Conservation (phyloP, 1,140 invertebrate species). For the Aphelinus certus region DNA sequence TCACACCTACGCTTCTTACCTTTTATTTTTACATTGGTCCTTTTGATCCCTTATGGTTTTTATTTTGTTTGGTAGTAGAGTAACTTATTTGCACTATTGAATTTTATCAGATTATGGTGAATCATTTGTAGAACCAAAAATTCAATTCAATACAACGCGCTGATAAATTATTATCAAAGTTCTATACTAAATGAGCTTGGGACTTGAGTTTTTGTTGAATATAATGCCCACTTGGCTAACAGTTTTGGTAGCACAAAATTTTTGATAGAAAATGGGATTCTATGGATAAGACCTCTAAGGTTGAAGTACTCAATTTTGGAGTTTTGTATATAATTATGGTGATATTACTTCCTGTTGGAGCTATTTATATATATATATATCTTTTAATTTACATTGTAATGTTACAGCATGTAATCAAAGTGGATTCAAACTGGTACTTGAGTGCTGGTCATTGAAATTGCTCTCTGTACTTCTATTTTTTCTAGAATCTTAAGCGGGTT, state of each 20-base stretch:
- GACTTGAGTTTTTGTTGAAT: conserved; percentile 39
- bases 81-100: conserved; percentile 34
- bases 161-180: conserved; percentile 5
- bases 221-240: conserved; percentile 34
- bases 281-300: conserved; percentile 36
- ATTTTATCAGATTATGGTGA: conserved; percentile 15
- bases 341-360: conserved; percentile 22
- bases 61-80: conserved; percentile 35
- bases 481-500: conserved; percentile 35
- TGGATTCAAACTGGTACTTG: conserved; percentile 51
- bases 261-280: conserved; percentile 32
- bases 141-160: neutral
- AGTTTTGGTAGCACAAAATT: conserved; percentile 28
- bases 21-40: conserved; percentile 49
- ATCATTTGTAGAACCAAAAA: neutral
- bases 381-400: conserved; percentile 59
- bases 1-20: conserved; percentile 63
- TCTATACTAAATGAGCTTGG: conserved; percentile 27
- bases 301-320: conserved; percentile 13
- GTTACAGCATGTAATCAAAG: conserved; percentile 63
- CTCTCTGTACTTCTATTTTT: conserved; percentile 36
- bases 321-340: conserved; percentile 32
- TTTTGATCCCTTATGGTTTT: conserved; percentile 27
- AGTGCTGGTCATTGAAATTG: conserved; percentile 48
- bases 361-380: conserved; percentile 37